Base-by-base conservation (phyloP, 2,113 vertebrate genomes). In the Mesoclemmys tuberculata region DNA sequence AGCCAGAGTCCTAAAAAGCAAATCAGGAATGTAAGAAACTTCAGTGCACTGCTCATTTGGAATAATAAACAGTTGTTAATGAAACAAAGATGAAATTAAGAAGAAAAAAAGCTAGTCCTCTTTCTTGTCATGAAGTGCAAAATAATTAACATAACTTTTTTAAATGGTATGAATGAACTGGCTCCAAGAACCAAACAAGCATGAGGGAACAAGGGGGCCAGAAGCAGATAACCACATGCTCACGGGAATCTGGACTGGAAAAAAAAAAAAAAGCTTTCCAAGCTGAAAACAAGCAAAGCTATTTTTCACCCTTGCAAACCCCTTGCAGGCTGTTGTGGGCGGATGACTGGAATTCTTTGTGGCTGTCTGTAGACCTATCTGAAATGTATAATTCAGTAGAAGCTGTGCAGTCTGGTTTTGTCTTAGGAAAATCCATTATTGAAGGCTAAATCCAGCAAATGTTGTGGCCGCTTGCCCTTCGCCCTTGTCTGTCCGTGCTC, bases 11-110 rank as follows among this genome's bases (percentile, higher is more conserved):
- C 95, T 96, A 85, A 96, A 95, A 94, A 93, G 88, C 94, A 95
- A 95, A 96, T 94, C 96, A 91, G 93, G 97, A 97, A 87, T 95
- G 95, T 90, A 58, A 97, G 96, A 95, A 95, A 95, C 94, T 90
- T 88, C 90, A 96, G 93, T 90, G 95, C 92, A 2, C 27, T 78
- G 0, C 92, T 97, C 85, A 78, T 93, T 92, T 96, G 94, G 91
- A 94, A 96, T 93, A 96, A 95, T 95, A 96, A 97, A 96, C 91
- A 93, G 92, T 94, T 95, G 11, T n/a, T 93, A 96, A 93, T 87
- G 95, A 93, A 96, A 80, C 91, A 94, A 51, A 56, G 88, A 90
- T 78, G 91, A 96, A 94, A 92, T 90, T 88, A 41, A 58, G 12
- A 8, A 29, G 14, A 71, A 49, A 51, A 88, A 54, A 87, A 52